Evolutionary conservation across 2,888 invertebrate species (phyloP), one percentile per base, ranked within the genome.

Genomic region (Psococerastis gibbosa): DNA sequence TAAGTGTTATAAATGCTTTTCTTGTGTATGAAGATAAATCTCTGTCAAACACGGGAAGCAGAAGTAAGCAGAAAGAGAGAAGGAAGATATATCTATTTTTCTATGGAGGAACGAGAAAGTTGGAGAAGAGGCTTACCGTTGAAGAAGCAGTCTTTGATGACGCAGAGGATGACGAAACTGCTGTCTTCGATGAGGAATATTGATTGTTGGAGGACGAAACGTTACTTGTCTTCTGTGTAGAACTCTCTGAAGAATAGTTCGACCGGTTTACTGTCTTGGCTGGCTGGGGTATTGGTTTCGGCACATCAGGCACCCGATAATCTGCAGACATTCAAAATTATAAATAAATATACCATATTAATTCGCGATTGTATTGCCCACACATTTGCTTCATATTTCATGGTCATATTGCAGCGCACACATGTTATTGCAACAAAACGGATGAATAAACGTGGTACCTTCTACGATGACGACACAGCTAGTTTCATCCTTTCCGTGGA

Each of bases 391-490:
- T n/a, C n/a, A n/a, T n/a, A n/a, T n/a, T n/a, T n/a, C n/a, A n/a
- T n/a, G n/a, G n/a, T n/a, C n/a, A n/a, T n/a, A n/a, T n/a, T n/a
- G n/a, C n/a, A n/a, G n/a, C n/a, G n/a, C n/a, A n/a, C n/a, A n/a
- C n/a, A n/a, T n/a, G 31, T 9, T 9, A 31, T 9, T 9, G 31
- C 9, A 31, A 31, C 31, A 31, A 31, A 20, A 16, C 15, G 2
- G 13, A 22, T 35, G 27, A 22, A 41, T n/a, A 27, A 22, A 20
- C 22, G 51, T 55, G 57, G 63, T 68, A 76, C 89, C 91, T 75
- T 95, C 94, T 54, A 95, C 91, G 56, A 92, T 89, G 46, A 94
- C 87, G 52, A 91, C 88, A 62, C 92, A 92, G 50, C 76, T 78
- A 13, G 95, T 94, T 68, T 97, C 94, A 56, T 94, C 95, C 22